Evolutionary conservation across 2,113 vertebrate genomes (phyloP), one percentile per base, ranked within the genome.

Genomic region (Neofelis nebulosa): DNA sequence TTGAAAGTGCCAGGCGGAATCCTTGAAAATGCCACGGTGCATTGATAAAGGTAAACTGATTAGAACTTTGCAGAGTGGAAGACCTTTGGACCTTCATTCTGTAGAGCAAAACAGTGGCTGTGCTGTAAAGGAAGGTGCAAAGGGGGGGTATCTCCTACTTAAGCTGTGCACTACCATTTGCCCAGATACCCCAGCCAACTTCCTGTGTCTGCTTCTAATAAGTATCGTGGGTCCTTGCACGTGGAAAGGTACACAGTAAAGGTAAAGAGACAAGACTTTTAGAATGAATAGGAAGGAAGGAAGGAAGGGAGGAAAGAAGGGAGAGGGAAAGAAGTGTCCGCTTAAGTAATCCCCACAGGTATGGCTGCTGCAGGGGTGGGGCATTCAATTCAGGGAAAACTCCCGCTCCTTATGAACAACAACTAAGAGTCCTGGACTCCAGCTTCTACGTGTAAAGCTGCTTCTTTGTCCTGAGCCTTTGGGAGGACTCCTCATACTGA

Each of bases 1-100:
- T 82, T 69, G n/a, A 80, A 93, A 92, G n/a, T 69, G 55, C 48
- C 95, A 97, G 50, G 57, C 33, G 45, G 48, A 29, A 38, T 69
- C 50, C 50, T 93, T 89, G 78, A 93, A 81, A 65, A 82, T 31
- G 55, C 25, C 66, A 89, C 2, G 10, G 25, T 71, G 18, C 23
- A 11, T 68, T 91, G 45, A 78, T 93, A 73, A 76, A 83, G n/a
- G n/a, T 52, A 95, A 94, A 83, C 36, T 25, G 27, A 73, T 52
- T 31, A 94, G 52, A 94, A 68, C 38, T 80, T 86, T 29, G 18
- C 23, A 86, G 73, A 89, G 7, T 73, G 81, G 78, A 96, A 89
- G 73, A 81, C 81, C 69, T 89, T 52, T 41, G 38, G n/a, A 84
- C 57, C 11, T 84, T 55, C n/a, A 66, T 16, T 83, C 55, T 65